These are phyloP conservation scores for Urosaurus nigricauda DNA, from an alignment of 2,797 vertebrate species.

Conservation along the genomic window DNA sequence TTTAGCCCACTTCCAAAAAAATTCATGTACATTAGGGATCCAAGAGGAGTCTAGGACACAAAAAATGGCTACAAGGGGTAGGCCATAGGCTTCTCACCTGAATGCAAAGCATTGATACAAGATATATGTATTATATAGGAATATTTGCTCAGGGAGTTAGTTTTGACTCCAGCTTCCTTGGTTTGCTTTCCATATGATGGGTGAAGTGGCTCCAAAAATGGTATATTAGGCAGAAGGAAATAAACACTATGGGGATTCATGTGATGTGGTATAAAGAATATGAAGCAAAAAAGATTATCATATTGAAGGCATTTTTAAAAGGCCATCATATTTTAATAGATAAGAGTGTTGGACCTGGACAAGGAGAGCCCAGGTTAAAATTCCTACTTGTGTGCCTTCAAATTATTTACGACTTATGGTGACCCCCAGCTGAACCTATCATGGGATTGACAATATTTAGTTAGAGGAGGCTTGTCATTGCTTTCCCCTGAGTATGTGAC, in stretches of 20 bases:
- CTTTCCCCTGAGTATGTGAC: too few relatives aligned
- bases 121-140: not conserved
- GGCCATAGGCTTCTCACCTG: too few relatives aligned
- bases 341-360: not conserved
- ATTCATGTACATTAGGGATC: too few relatives aligned
- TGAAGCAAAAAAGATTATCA: not conserved
- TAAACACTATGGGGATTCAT: too few relatives aligned
- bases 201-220: not conserved
- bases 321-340: not conserved
- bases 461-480: too few relatives aligned
- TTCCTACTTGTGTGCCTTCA: not conserved
- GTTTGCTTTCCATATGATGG: not conserved
- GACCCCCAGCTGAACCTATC: too few relatives aligned
- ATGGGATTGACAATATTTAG: too few relatives aligned
- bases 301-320: not conserved
- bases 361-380: not conserved
- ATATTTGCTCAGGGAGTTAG: not conserved
- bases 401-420: too few relatives aligned
- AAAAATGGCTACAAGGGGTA: too few relatives aligned
- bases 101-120: not conserved
- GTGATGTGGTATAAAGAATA: too few relatives aligned
- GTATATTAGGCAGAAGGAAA: not conserved
- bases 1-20: too few relatives aligned
- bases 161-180: not conserved
- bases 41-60: too few relatives aligned